Conservation (phyloP, 2,888 invertebrate species). For the Neuroscelio doddi region DNA sequence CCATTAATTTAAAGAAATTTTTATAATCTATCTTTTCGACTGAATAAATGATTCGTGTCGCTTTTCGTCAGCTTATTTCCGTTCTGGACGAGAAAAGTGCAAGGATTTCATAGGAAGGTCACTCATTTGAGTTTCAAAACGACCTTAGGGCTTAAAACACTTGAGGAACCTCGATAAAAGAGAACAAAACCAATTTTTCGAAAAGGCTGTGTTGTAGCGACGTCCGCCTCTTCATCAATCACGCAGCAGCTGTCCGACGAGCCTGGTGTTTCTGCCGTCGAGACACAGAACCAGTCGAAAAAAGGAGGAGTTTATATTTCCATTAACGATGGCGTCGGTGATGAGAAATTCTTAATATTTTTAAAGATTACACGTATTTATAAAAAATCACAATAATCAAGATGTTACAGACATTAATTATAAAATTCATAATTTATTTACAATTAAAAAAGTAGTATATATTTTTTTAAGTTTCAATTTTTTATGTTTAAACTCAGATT, state of each 20-base stretch:
- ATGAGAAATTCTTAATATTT: neutral
- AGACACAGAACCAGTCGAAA: constrained; percentile 23
- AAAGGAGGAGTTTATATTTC: constrained; percentile 45
- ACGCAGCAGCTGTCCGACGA: constrained; percentile 45
- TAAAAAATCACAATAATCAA: no score
- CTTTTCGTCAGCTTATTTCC: constrained; percentile 40
- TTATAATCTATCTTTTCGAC: no score
- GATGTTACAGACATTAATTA: no score
- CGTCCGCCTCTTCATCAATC: constrained; percentile 49
- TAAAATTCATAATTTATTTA: no score
- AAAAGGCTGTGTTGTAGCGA: constrained; percentile 32
- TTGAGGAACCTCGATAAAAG: constrained; percentile 27
- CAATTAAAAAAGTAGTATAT: no score
- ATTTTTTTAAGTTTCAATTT: no score
- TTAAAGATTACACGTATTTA: no score
- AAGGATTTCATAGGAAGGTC: constrained; percentile 18
- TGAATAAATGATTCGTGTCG: no score
- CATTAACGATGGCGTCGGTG: constrained; percentile 43
- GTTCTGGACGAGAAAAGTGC: constrained; percentile 1
- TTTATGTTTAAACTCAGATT: no score
- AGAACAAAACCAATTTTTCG: constrained; percentile 43
- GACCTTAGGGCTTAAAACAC: constrained; percentile 38
- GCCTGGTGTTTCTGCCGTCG: constrained; percentile 34
- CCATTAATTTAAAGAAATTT: no score
- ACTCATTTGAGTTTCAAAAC: constrained; percentile 18